Evolutionary conservation across 2,888 invertebrate genomes (phyloP).

Genomic region (Atrina japonica): DNA sequence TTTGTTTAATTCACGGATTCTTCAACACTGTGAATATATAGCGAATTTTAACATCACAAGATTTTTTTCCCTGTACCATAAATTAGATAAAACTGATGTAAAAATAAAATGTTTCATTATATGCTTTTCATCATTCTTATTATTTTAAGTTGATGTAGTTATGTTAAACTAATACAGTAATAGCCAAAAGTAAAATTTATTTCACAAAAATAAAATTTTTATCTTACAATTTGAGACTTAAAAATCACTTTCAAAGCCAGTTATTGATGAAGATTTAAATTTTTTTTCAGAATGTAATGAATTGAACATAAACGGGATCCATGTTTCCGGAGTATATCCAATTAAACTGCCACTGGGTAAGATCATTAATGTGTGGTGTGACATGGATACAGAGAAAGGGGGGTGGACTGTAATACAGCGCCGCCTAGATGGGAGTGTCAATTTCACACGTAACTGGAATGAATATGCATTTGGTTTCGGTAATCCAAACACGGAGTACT

Average conservation of each 20-base stretch:
- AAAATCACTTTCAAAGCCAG: too few relatives aligned
- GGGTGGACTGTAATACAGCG: constrained; percentile 90
- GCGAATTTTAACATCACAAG: too few relatives aligned
- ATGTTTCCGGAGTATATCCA: constrained; percentile 88
- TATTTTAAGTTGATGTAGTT: too few relatives aligned
- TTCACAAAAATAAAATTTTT: too few relatives aligned
- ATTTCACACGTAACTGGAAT: constrained; percentile 92
- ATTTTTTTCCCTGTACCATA: too few relatives aligned
- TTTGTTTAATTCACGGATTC: too few relatives aligned
- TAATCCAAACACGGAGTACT: constrained; percentile 87
- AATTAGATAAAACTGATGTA: too few relatives aligned
- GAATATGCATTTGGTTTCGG: constrained; percentile 93
- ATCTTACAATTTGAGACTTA: too few relatives aligned
- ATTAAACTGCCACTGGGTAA: constrained; percentile 83
- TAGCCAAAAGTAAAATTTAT: too few relatives aligned
- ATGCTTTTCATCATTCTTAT: background rate
- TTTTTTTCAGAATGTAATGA: constrained; percentile 84
- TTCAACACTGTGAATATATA: too few relatives aligned
- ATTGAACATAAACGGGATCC: constrained; percentile 82
- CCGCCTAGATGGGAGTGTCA: constrained; percentile 88
- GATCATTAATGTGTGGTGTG: constrained; percentile 89
- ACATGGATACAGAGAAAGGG: constrained; percentile 81
- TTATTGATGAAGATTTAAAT: constrained; percentile 14
- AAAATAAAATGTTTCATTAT: too few relatives aligned
- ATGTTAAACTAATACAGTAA: too few relatives aligned